Conservation (phyloP, 2,888 invertebrate genomes). For the Pristionchus fissidentatus region DNA sequence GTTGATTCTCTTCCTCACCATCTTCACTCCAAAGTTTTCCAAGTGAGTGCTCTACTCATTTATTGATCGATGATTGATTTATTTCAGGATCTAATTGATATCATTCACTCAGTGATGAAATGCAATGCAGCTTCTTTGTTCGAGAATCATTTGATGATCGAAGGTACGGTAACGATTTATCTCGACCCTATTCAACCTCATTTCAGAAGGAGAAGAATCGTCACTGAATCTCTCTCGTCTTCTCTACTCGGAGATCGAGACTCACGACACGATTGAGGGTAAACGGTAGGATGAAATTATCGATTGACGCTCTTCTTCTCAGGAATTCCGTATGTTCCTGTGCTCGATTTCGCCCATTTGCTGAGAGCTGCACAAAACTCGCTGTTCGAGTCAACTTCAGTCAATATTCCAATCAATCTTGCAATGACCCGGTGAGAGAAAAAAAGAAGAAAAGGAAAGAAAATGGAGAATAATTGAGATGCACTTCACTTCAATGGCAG, state of each 20-base stretch:
- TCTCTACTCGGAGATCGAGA: constrained; percentile 68
- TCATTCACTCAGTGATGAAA: not conserved
- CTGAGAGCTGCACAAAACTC: constrained; percentile 25
- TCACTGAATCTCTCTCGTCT: constrained; percentile 46
- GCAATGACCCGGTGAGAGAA: not conserved
- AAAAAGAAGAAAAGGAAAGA: too few species aligned
- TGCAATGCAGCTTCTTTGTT: constrained; percentile 3
- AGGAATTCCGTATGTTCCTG: constrained; percentile 43
- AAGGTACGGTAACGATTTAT: not conserved
- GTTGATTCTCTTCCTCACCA: constrained; percentile 54
- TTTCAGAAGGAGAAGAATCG: not conserved
- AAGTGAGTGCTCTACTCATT: not conserved
- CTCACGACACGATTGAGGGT: constrained; percentile 67
- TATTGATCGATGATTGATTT: not conserved
- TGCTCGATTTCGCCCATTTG: constrained; percentile 18
- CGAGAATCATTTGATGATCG: constrained; percentile 27
- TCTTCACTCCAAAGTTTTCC: not conserved
- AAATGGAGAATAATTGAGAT: constrained; percentile 47
- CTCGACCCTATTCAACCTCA: not conserved
- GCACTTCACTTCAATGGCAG: constrained; percentile 60
- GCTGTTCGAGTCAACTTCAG: constrained; percentile 3
- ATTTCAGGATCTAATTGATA: not conserved
- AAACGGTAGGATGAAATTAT: constrained; percentile 55
- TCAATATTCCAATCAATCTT: not conserved
- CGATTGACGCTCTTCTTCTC: not conserved